These are phyloP conservation scores for Galerucella calmariensis DNA, from an alignment of 2,888 invertebrate genomes.

Conservation along the genomic window DNA sequence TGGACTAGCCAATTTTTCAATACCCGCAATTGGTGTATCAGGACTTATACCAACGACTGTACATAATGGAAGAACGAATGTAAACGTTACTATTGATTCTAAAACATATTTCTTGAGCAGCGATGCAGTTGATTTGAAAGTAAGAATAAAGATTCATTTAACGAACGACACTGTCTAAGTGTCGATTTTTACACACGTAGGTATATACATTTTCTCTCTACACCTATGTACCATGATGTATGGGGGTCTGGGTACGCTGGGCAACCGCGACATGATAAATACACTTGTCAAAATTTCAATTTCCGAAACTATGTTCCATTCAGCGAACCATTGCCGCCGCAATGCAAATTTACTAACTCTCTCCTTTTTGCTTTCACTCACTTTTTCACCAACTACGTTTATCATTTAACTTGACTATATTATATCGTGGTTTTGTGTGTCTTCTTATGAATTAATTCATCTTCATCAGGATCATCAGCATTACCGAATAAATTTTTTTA, in stretches of 20 bases:
- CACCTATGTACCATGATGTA: conserved; percentile 55
- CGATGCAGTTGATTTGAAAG: background rate
- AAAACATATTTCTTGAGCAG: background rate
- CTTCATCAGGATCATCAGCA: too few species aligned
- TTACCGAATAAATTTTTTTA: too few species aligned
- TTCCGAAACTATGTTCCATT: conserved; percentile 60
- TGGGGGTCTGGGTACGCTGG: conserved; percentile 52
- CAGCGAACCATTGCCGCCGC: conserved; percentile 52
- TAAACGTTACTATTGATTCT: background rate
- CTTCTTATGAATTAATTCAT: too few species aligned
- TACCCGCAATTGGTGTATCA: background rate
- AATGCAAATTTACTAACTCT: conserved; percentile 57
- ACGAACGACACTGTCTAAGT: background rate
- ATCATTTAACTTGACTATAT: too few species aligned
- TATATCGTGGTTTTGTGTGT: too few species aligned
- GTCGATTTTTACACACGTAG: conserved; percentile 43
- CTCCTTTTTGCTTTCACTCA: conserved; percentile 31
- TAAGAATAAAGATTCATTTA: background rate
- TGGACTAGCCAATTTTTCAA: background rate
- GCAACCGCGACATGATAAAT: conserved; percentile 62
- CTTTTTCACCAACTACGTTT: background rate
- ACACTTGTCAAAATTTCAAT: conserved; percentile 65
- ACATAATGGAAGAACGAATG: background rate
- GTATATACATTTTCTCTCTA: conserved; percentile 17
- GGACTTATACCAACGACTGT: background rate